Evolutionary conservation across 2,113 vertebrate species (phyloP), one percentile per base, ranked within the genome.

Genomic region (Xyliphius kryptos): DNA sequence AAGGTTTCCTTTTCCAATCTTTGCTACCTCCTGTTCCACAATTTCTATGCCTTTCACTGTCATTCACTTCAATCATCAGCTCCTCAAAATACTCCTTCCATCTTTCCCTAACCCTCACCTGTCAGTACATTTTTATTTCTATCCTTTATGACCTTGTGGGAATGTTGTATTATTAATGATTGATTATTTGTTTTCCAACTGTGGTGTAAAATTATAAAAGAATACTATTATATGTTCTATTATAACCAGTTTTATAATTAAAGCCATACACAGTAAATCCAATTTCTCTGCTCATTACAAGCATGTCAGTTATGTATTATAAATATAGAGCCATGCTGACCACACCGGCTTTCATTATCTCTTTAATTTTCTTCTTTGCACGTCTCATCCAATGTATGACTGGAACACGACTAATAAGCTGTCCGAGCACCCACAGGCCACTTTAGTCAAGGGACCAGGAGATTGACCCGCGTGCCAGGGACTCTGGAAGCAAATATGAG

Each of bases 401-500:
- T 67, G 54, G 73, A 76, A 76, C 4, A 22, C 79, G 69, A 85
- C 72, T 81, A 82, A 82, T 80, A 75, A 79, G 72, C 47, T 70
- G 67, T 32, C 61, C 51, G 68, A 61, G 61, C 73, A 76, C 56
- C 74, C 72, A 73, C 66, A 78, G 72, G 69, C 71, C 70, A 74
- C 73, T 76, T 74, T 74, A 68, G 63, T 61, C 68, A 63, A 63
- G 75, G 64, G 73, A 69, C 17, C 10, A 43, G 49, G 68, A 76
- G 74, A 83, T 77, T 76, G 73, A 77, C 79, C 80, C 49, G 46
- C 11, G 16, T 63, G 50, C 74, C 67, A 66, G 70, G 47, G 71
- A 59, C 72, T 79, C 69, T 54, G 65, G 62, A 72, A 66, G 80
- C 77, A 79, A 82, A 81, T 67, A 61, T 60, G 63, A 65, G 75